Evolutionary conservation across 2,797 vertebrate genomes (phyloP), one percentile per base, ranked within the genome.

Genomic region (Molossus molossus): DNA sequence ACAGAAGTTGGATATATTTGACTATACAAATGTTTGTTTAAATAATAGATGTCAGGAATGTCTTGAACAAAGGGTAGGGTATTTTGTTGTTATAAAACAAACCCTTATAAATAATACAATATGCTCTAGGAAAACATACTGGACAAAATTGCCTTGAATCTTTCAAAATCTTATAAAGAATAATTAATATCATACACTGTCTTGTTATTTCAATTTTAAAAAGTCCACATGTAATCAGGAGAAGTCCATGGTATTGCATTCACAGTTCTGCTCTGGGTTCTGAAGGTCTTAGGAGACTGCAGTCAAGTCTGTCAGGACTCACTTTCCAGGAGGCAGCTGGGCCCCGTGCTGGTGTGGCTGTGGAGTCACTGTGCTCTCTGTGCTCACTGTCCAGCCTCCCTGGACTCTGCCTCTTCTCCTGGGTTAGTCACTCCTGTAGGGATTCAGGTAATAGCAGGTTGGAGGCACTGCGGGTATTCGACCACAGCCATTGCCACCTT

Each of bases 121-220:
- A 2, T 87, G 53, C 75, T 62, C 21, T 91, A 91, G 87, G 72
- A 95, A 97, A 88, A 95, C 33, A 29, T 50, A 95, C 70, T 97
- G 62, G 97, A 87, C 92, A 88, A 97, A 98, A 98, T 97, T 98
- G 98, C 96, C 96, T 98, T 97, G 97, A 97, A 98, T 97, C 93
- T 98, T 98, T 98, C 17, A 94, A 95, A 94, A 77, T 94, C 57
- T 60, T 69, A 72, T 3, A 57, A 93, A 50, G 65, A 94, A 27
- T 82, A 60, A 95, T 81, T 90, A 65, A 25, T 25, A 60, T 72
- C 37, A 79, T 50, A 55, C 6, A 80, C 55, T 55, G 8, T 82
- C 58, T 70, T 90, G 0, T 77, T 95, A 85, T 50, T 82, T 76
- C 55, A 95, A 62, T 65, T 81, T n/a, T 89, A 92, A 84, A 81